Conservation (phyloP, 2,113 vertebrate species). For the Ceyx margarethae region DNA sequence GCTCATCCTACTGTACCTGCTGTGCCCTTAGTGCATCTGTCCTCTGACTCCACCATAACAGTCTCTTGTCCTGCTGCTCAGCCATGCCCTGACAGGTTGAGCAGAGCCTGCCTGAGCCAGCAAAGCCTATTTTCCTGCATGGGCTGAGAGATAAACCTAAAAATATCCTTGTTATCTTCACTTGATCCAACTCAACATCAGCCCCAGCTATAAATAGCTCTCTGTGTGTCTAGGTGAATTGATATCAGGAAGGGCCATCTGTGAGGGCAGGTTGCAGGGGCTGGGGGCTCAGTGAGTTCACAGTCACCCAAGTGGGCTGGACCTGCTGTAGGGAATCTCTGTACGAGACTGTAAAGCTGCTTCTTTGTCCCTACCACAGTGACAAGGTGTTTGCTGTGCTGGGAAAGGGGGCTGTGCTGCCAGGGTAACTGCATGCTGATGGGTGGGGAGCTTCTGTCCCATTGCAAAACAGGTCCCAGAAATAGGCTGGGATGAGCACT, state of each 20-base stretch:
- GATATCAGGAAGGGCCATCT: not conserved
- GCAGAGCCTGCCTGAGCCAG: not conserved
- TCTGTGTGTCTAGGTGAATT: not conserved
- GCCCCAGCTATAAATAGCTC: constrained; percentile 27
- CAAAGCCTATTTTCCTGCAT: not conserved
- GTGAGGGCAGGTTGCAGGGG: not conserved
- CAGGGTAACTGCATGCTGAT: not conserved
- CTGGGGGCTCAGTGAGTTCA: not conserved
- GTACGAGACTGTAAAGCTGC: not conserved
- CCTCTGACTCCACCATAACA: rapidly evolving
- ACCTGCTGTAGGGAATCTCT: not conserved
- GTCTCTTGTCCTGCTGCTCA: not conserved
- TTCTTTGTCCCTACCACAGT: rapidly evolving
- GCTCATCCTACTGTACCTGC: not conserved
- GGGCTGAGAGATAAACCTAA: not conserved
- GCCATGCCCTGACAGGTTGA: rapidly evolving
- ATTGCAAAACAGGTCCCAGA: not conserved
- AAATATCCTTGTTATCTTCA: constrained; percentile 36
- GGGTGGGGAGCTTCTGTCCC: not conserved
- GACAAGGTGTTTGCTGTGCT: rapidly evolving
- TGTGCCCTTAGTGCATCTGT: not conserved
- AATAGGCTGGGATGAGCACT: not conserved
- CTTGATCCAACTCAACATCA: not conserved
- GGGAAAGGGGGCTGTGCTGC: not conserved
- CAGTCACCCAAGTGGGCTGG: not conserved